Evolutionary conservation across 2,888 invertebrate species (phyloP).

Genomic region (Acanthosepion esculentum): DNA sequence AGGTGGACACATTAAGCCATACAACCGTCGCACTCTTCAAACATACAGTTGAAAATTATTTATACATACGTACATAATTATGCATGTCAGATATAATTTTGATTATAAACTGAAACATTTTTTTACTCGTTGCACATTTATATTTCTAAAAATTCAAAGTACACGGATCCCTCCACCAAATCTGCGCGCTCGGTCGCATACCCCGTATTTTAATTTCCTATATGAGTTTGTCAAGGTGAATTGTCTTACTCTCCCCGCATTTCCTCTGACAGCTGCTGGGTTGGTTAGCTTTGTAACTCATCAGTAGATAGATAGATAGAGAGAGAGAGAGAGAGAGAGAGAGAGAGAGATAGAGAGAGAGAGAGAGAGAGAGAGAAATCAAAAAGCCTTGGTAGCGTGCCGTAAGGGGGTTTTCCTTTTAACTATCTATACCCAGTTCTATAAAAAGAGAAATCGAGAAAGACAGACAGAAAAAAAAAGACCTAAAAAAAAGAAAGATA

Average conservation of each 20-base stretch:
- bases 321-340: neutral
- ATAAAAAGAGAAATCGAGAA: neutral
- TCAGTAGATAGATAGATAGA: neutral
- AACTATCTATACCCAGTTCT: neutral
- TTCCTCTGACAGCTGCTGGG: neutral
- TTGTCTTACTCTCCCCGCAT: neutral
- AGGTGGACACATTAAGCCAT: neutral
- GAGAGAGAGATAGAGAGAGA: neutral
- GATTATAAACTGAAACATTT: neutral
- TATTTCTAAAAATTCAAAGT: neutral
- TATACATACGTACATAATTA: neutral
- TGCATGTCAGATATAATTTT: neutral
- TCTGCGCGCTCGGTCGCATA: neutral
- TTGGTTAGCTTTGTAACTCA: neutral
- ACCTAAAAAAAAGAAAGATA: neutral
- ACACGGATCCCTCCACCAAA: neutral
- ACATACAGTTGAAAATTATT: neutral
- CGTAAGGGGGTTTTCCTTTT: neutral
- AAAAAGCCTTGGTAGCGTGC: neutral
- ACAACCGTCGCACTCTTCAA: neutral
- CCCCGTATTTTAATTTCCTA: neutral
- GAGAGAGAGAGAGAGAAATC: neutral
- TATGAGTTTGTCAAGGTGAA: neutral
- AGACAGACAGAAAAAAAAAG: neutral
- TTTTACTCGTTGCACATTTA: neutral